A percentile compares a stretch with the other conserved stretches of the same genome.
These are phyloP conservation scores for Eolophus roseicapilla DNA, from an alignment of 2,113 vertebrate species.

Conservation along the genomic window DNA sequence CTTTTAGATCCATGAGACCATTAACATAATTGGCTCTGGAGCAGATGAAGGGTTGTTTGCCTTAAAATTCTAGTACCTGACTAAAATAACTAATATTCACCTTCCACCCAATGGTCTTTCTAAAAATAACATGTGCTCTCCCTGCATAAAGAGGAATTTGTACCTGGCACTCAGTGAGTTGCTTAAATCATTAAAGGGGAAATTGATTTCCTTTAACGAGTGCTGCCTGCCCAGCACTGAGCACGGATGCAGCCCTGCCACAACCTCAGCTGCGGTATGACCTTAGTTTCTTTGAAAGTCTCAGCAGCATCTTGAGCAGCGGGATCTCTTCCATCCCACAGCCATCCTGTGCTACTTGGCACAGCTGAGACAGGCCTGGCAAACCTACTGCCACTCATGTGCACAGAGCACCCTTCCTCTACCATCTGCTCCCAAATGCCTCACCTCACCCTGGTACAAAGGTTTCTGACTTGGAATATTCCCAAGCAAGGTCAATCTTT, in stretches of 20 bases:
- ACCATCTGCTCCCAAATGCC: background rate
- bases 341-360: background rate
- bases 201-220: constrained; percentile 21
- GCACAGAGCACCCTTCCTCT: background rate
- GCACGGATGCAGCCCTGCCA: background rate
- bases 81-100: constrained; percentile 45
- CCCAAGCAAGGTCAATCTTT: background rate
- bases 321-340: background rate
- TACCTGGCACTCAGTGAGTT: background rate
- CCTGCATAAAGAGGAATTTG: background rate
- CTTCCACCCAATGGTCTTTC: constrained; percentile 28
- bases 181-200: background rate
- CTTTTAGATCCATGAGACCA: constrained; percentile 50
- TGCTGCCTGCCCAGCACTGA: background rate
- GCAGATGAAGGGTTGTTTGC: constrained; percentile 60
- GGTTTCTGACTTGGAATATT: background rate
- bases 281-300: background rate
- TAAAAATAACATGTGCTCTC: background rate
- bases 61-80: constrained; percentile 59
- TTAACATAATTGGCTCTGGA: constrained; percentile 74
- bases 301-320: background rate
- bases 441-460: background rate
- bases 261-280: background rate
- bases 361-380: background rate
- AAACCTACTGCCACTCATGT: background rate